Percentiles rank a stretch among this genome's conserved stretches.
Evolutionary conservation across 2,113 vertebrate genomes (phyloP).

Genomic region (Centropristis striata): DNA sequence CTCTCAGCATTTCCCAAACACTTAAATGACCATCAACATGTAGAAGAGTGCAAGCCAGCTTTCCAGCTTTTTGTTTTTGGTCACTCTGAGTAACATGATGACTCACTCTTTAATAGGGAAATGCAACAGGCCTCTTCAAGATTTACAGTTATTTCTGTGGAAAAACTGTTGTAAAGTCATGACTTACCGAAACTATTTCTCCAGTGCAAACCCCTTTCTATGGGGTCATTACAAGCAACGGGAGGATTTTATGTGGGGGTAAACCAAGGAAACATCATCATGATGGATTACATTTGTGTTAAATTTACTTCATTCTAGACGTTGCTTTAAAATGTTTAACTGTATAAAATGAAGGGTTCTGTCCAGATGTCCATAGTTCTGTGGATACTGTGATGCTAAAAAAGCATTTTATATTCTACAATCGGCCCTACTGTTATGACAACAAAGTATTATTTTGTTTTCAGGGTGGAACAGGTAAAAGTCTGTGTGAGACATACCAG

Average conservation of each 20-base stretch:
- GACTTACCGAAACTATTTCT: constrained; percentile 37
- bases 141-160: constrained; percentile 45
- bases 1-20: constrained; percentile 6
- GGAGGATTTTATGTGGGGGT: constrained; percentile 17
- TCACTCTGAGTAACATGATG: constrained; percentile 54
- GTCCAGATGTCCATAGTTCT: neutral
- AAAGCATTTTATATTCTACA: constrained; percentile 5
- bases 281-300: neutral
- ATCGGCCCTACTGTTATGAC: neutral
- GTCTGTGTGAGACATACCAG: constrained; percentile 68
- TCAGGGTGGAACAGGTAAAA: constrained; percentile 46
- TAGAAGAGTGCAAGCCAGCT: neutral
- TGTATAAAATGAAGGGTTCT: neutral
- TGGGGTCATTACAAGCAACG: constrained; percentile 27
- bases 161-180: constrained; percentile 13
- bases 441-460: constrained; percentile 48
- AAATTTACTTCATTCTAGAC: neutral
- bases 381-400: constrained; percentile 6
- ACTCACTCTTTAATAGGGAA: constrained; percentile 51
- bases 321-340: neutral
- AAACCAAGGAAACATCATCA: constrained; percentile 11
- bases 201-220: neutral
- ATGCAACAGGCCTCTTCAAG: constrained; percentile 46
- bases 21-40: constrained; percentile 12
- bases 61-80: constrained; percentile 44